A percentile compares a stretch with the other conserved stretches of the same genome.
These are phyloP conservation scores for Todus mexicanus DNA, from an alignment of 2,797 vertebrate genomes.

Conservation along the genomic window DNA sequence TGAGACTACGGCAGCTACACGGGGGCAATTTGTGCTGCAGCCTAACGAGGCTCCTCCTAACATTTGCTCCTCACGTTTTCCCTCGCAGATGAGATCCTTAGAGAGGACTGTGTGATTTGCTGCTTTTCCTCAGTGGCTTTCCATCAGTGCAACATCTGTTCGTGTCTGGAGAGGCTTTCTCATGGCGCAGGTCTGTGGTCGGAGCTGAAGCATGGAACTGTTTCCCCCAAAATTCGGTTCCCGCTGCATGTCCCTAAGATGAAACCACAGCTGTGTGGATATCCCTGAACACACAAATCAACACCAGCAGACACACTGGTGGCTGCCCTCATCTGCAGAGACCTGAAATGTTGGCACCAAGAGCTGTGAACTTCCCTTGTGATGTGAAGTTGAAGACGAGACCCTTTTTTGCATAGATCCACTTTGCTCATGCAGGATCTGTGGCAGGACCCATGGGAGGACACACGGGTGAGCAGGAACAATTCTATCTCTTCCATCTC, in stretches of 20 bases:
- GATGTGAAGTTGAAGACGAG: not conserved
- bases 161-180: not conserved
- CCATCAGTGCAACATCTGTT: not conserved
- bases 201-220: not conserved
- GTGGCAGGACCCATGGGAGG: not conserved
- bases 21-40: not conserved
- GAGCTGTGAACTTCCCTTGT: not conserved
- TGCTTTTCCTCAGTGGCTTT: not conserved
- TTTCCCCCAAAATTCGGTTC: not conserved
- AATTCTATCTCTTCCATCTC: not conserved
- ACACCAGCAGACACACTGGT: not conserved
- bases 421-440: not conserved
- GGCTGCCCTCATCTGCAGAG: not conserved
- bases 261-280: not conserved
- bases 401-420: not conserved
- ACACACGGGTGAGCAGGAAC: not conserved
- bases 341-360: not conserved
- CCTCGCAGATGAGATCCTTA: not conserved
- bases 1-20: not conserved
- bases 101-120: not conserved
- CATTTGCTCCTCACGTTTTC: not conserved
- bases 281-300: not conserved
- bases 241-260: not conserved
- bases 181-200: not conserved
- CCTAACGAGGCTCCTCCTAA: not conserved